Conservation (phyloP, 1,140 invertebrate species). For the Aphidius gifuensis region DNA sequence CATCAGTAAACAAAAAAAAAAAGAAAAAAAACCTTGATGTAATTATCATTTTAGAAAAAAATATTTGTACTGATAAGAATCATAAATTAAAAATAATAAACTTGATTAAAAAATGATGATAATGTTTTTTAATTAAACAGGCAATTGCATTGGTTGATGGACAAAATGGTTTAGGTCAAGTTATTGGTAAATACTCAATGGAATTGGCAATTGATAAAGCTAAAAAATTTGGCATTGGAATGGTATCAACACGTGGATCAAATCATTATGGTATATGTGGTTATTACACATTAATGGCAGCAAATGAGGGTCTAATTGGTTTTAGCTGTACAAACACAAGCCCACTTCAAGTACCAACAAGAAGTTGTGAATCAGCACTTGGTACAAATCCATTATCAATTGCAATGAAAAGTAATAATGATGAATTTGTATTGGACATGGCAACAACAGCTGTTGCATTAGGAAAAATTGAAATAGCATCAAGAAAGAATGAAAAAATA, state of each 20-base stretch:
- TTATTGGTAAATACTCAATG: slow-evolving; percentile 89
- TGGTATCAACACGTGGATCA: slow-evolving; percentile 79
- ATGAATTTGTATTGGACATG: slow-evolving; percentile 89
- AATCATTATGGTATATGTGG: slow-evolving; percentile 93
- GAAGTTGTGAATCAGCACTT: slow-evolving; percentile 72
- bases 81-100: not conserved
- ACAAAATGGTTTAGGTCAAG: slow-evolving; percentile 78
- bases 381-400: slow-evolving; percentile 89
- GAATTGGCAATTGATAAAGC: slow-evolving; percentile 86
- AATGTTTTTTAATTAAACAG: slow-evolving; percentile 33
- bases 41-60: no score
- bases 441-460: slow-evolving; percentile 80
- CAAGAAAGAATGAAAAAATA: slow-evolving; percentile 70
- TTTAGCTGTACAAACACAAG: slow-evolving; percentile 93
- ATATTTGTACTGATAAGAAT: not conserved
- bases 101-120: no score
- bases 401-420: slow-evolving; percentile 72
- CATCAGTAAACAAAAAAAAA: no score
- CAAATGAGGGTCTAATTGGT: slow-evolving; percentile 75
- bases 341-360: slow-evolving; percentile 81
- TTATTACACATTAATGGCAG: slow-evolving; percentile 78
- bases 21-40: no score
- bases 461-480: slow-evolving; percentile 76
- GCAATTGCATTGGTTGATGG: slow-evolving; percentile 84
- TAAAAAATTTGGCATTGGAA: slow-evolving; percentile 77